Percentiles rank a stretch among this genome's conserved stretches.
phyloP scores from a whole-genome alignment of 2,113 vertebrate genomes.

The Labrus mixtus region DNA sequence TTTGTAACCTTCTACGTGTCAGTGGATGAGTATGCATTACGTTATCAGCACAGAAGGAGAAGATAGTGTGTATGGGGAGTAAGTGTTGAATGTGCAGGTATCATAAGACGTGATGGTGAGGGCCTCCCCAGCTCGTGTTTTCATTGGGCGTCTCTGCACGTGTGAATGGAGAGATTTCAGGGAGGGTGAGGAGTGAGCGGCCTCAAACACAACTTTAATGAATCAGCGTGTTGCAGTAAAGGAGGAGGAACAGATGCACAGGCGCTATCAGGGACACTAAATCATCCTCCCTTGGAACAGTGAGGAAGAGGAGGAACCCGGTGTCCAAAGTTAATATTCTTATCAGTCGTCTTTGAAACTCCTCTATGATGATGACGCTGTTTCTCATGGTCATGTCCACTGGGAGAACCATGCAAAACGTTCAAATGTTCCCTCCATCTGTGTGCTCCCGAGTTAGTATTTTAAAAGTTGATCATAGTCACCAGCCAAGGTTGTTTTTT shows the following conservation, averaged over 20 bases:
- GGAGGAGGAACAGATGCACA: conserved; percentile 33
- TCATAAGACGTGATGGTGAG: conserved; percentile 39
- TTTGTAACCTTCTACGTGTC: not conserved
- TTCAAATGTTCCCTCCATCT: not conserved
- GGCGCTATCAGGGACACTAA: conserved; percentile 65
- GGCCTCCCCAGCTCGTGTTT: conserved; percentile 60
- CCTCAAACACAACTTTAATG: conserved; percentile 49
- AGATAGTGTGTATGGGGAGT: conserved; percentile 60
- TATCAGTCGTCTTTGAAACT: conserved; percentile 72
- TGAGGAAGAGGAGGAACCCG: conserved; percentile 45
- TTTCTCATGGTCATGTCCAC: conserved; percentile 62
- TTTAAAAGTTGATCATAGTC: not conserved
- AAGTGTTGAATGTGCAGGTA: conserved; percentile 55
- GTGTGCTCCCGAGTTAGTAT: not conserved
- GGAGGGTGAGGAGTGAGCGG: conserved; percentile 74
- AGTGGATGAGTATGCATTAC: conserved; percentile 16
- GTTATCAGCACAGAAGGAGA: conserved; percentile 41
- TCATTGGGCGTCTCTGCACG: conserved; percentile 67
- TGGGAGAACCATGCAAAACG: not conserved
- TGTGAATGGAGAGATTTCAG: conserved; percentile 77
- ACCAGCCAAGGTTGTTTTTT: too few relatives aligned
- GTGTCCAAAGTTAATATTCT: conserved; percentile 67
- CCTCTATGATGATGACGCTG: conserved; percentile 43
- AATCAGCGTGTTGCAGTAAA: conserved; percentile 30
- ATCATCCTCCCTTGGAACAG: conserved; percentile 67